Evolutionary conservation across 1,140 invertebrate species (phyloP), one percentile per base, ranked within the genome.

Genomic region (Anastatus disparis): DNA sequence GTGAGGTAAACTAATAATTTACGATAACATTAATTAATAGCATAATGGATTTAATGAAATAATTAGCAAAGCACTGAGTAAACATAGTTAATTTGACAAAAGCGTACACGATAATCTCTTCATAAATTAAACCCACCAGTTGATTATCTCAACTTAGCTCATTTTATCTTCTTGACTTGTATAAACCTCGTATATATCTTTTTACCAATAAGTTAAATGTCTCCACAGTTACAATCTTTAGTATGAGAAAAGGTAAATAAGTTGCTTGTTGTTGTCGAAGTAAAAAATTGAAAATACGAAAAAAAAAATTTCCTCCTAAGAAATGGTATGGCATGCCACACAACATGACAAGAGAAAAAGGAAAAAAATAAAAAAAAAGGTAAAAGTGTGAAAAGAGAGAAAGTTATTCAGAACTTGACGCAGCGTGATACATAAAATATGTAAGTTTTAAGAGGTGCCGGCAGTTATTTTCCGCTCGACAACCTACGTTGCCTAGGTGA

Each of bases 371-470:
- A n/a, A n/a, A n/a, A n/a, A n/a, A n/a, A n/a, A n/a, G n/a, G n/a
- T n/a, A n/a, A n/a, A n/a, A n/a, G n/a, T n/a, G n/a, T n/a, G n/a
- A n/a, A n/a, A 35, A 13, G 20, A 27, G 58, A 24, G 20, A 64
- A 65, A 65, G 48, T 55, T 65, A 65, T 65, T 65, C 63, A 29
- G 48, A 56, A 66, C 40, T 67, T 22, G 12, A 9, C 9, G 0
- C 27, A 26, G 27, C 53, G 17, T 50, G 27, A 67, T 58, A 67
- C 40, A 48, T 67, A 67, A 67, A 67, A 67, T 46, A 67, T 67
- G 53, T 58, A 67, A 58, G 40, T 67, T 58, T 67, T 46, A 22
- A 48, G 29, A 56, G 29, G 27, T 40, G 53, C 40, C 22, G 38
- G 29, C 31, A 68, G 55, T 59, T 59, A 61, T 61, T 68, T 68